Percentiles rank a stretch among this genome's conserved stretches.
These are phyloP conservation scores for Cyclura pinguis DNA, from an alignment of 2,797 vertebrate species.

Conservation along the genomic window DNA sequence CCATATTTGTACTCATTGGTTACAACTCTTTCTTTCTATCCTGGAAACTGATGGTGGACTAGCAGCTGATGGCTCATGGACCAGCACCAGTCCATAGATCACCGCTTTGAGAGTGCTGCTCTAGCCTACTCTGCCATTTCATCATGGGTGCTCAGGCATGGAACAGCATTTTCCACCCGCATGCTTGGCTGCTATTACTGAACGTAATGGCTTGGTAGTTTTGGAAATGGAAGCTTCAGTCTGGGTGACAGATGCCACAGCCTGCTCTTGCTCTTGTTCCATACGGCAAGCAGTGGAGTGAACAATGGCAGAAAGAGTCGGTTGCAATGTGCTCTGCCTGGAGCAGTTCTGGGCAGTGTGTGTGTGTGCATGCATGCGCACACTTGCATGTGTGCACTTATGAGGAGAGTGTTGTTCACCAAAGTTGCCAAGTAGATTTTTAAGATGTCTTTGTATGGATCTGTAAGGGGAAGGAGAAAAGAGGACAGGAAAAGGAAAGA, in stretches of 20 bases:
- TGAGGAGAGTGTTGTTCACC: background rate
- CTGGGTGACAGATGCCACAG: constrained; percentile 25
- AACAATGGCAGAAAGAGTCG: constrained; percentile 27
- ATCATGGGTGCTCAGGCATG: background rate
- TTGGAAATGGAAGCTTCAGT: constrained; percentile 28
- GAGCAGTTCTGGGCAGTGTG: constrained; percentile 16
- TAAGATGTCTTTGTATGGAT: background rate
- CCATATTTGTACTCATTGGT: too few relatives aligned
- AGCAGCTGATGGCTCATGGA: too few relatives aligned
- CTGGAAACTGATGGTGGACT: too few relatives aligned
- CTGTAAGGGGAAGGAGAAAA: constrained; percentile 3
- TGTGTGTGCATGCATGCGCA: background rate
- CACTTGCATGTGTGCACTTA: background rate
- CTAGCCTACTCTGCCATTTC: background rate
- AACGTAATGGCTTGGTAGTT: constrained; percentile 15
- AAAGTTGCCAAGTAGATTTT: constrained; percentile 11
- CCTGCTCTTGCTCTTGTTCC: constrained; percentile 10
- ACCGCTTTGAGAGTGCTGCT: too few relatives aligned
- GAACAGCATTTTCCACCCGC: constrained; percentile 9
- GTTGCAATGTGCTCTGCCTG: constrained; percentile 21
- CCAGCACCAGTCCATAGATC: too few relatives aligned
- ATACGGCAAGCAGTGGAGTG: constrained; percentile 30
- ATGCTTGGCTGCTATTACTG: constrained; percentile 19
- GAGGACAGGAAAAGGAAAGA: background rate
- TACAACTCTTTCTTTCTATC: too few relatives aligned